A percentile compares a stretch with the other conserved stretches of the same genome.
phyloP scores from a whole-genome alignment of 2,888 invertebrate genomes.

The Litoditis marina region DNA sequence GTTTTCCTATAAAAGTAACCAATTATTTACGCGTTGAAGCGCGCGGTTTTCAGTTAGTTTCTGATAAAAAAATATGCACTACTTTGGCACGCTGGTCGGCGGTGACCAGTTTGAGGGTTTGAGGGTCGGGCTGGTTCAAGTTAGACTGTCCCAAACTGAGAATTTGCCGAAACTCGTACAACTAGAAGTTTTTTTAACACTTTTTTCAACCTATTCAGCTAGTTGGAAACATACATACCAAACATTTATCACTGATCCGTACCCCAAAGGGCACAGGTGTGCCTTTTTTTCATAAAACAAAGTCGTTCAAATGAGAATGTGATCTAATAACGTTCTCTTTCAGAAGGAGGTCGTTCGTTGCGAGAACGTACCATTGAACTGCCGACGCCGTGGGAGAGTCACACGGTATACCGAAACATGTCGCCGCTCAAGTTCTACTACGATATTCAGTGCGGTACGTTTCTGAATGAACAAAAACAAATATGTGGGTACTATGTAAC shows the following conservation, averaged over 20 bases:
- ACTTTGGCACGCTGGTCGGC: constrained; percentile 85
- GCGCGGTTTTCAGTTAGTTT: background rate
- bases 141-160: no score
- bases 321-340: background rate
- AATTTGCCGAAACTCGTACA: no score
- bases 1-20: background rate
- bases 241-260: no score
- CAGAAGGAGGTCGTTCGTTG: constrained; percentile 41
- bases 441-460: constrained; percentile 79
- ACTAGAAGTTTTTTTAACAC: no score
- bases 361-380: constrained; percentile 69
- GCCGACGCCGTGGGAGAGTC: constrained; percentile 80
- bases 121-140: no score
- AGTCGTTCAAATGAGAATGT: no score
- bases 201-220: no score
- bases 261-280: no score
- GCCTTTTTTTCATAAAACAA: no score
- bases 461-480: background rate
- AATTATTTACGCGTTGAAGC: background rate
- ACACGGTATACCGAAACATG: constrained; percentile 81
- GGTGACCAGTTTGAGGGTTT: constrained; percentile 71
- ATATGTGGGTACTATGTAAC: no score
- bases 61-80: constrained; percentile 76
- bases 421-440: constrained; percentile 94
- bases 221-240: no score